Evolutionary conservation across 2,888 invertebrate genomes (phyloP).

Genomic region (Diloba caeruleocephala): DNA sequence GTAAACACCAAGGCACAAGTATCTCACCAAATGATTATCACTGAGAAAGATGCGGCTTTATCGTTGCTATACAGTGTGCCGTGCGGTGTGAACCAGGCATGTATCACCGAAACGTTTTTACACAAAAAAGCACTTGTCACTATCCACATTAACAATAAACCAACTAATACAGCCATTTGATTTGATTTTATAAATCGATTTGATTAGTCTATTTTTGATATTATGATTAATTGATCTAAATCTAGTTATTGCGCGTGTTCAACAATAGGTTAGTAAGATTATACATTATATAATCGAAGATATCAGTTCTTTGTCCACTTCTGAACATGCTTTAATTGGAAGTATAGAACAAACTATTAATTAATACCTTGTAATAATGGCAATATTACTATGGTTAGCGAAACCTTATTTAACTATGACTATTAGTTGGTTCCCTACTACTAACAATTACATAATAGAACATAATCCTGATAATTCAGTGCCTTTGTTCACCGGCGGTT

Average conservation of each 20-base stretch:
- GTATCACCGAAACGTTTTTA: not conserved
- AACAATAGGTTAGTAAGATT: not conserved
- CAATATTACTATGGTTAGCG: not conserved
- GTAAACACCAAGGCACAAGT: too few relatives aligned
- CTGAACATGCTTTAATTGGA: too few relatives aligned
- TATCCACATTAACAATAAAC: slow-evolving; percentile 5
- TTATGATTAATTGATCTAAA: slow-evolving; percentile 10
- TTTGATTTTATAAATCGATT: slow-evolving; percentile 13
- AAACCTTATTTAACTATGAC: not conserved
- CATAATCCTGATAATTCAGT: slow-evolving; percentile 95
- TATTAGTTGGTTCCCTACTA: slow-evolving; percentile 15
- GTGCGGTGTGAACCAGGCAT: too few relatives aligned
- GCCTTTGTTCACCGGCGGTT: slow-evolving; percentile 93
- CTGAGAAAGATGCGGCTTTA: too few relatives aligned
- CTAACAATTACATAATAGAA: slow-evolving; percentile 91
- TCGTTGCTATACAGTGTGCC: too few relatives aligned
- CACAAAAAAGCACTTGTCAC: not conserved
- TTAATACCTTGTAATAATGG: not conserved
- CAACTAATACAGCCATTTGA: slow-evolving; percentile 16
- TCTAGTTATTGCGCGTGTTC: slow-evolving; percentile 12
- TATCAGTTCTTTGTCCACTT: slow-evolving; percentile 33
- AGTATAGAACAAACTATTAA: slow-evolving; percentile 8
- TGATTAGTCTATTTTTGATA: not conserved
- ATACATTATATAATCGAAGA: slow-evolving; percentile 8
- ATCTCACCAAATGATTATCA: too few relatives aligned